Percentiles rank a stretch among this genome's conserved stretches.
Evolutionary conservation across 2,113 vertebrate genomes (phyloP).

Genomic region (Gorsachius goisagi): DNA sequence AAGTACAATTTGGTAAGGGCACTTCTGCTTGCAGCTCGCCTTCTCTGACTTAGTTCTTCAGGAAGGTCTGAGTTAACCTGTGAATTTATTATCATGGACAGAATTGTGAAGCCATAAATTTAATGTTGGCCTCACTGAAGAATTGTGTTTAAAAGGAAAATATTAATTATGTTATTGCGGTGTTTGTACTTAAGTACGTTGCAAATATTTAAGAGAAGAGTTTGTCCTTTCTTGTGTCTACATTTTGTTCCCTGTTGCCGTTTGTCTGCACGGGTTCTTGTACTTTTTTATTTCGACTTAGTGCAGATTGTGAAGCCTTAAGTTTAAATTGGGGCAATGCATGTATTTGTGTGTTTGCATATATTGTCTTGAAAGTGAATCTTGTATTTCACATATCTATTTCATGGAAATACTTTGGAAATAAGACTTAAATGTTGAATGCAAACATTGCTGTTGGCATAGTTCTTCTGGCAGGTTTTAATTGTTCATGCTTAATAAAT

Average conservation of each 20-base stretch:
- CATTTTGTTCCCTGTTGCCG: neutral
- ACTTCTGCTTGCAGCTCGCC: neutral
- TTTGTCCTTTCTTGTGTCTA: neutral
- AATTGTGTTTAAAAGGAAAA: neutral
- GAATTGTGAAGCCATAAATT: neutral
- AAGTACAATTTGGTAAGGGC: neutral
- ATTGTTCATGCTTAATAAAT: slow-evolving; percentile 7
- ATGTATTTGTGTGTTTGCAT: neutral
- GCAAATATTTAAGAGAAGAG: neutral
- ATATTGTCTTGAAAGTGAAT: neutral
- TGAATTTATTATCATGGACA: accelerated
- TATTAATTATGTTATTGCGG: neutral
- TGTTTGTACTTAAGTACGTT: neutral
- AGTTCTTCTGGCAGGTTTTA: neutral
- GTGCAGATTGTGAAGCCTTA: neutral
- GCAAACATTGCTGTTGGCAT: neutral
- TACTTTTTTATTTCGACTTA: neutral
- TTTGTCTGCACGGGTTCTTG: neutral
- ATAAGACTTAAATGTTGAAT: neutral
- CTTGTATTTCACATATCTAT: neutral
- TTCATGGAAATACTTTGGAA: neutral
- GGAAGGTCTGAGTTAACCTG: neutral
- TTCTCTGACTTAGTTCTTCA: neutral
- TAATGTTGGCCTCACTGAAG: neutral
- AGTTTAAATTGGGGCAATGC: neutral